A percentile compares a stretch with the other conserved stretches of the same genome.
Conservation (phyloP, 2,888 invertebrate species). For the Oscheius sp. region DNA sequence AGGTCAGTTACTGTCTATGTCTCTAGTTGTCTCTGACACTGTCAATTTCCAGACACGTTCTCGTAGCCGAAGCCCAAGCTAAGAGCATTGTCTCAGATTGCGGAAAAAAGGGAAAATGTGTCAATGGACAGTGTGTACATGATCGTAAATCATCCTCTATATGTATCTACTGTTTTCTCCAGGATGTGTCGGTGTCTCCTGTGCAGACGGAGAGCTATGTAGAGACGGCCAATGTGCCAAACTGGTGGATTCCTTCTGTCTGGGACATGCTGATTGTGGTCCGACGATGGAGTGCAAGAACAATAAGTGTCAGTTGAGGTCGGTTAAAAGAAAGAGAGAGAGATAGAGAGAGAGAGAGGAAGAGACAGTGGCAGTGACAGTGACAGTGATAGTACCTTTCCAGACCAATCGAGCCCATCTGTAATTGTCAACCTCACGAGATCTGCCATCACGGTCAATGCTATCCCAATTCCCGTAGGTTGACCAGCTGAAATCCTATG, state of each 20-base stretch:
- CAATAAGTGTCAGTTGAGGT: conserved; percentile 61
- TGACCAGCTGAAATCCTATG: neutral
- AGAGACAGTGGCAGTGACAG: neutral
- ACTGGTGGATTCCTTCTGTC: conserved; percentile 59
- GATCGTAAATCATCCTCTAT: conserved; percentile 52
- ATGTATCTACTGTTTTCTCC: neutral
- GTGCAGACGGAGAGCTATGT: conserved; percentile 63
- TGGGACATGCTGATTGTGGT: conserved; percentile 68
- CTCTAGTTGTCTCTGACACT: neutral
- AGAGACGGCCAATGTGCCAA: conserved; percentile 65
- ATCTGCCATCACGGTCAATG: conserved; percentile 59
- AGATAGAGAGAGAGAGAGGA: neutral
- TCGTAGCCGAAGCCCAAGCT: conserved; percentile 62
- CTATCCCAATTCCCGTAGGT: conserved; percentile 52
- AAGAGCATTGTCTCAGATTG: conserved; percentile 63
- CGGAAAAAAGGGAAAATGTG: conserved; percentile 63
- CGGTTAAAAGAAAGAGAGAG: conserved; percentile 9
- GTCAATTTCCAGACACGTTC: conserved; percentile 45
- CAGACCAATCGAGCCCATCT: conserved; percentile 47
- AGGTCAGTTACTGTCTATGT: conserved; percentile 42
- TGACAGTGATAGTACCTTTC: neutral
- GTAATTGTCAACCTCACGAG: conserved; percentile 55
- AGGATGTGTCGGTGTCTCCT: conserved; percentile 63
- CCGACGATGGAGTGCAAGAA: conserved; percentile 54
- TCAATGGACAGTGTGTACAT: conserved; percentile 65